phyloP scores from a whole-genome alignment of 2,888 invertebrate species.

The Peribatodes rhomboidaria region DNA sequence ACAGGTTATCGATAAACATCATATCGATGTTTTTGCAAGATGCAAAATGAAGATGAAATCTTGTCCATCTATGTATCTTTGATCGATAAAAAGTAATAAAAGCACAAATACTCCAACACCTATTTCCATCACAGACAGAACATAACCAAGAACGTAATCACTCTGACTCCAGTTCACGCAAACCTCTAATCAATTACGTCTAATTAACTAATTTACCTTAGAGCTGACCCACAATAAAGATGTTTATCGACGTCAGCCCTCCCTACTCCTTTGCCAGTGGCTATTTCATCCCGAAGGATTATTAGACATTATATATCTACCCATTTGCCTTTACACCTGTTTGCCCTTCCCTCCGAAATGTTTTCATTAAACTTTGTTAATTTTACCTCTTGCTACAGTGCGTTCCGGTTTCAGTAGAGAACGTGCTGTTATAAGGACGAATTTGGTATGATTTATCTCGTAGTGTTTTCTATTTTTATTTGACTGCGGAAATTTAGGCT shows the following conservation, averaged over 20 bases:
- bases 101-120: background rate
- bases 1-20: background rate
- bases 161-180: background rate
- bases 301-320: constrained; percentile 57
- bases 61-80: background rate
- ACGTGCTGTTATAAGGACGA: background rate
- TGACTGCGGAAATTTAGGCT: no score
- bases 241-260: constrained; percentile 13
- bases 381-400: constrained; percentile 53
- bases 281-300: constrained; percentile 43
- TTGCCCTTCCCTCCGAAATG: constrained; percentile 60
- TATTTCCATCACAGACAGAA: background rate
- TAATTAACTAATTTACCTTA: constrained; percentile 23
- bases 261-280: constrained; percentile 24
- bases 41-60: no score
- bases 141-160: background rate
- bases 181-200: constrained; percentile 6
- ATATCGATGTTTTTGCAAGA: constrained; percentile 22
- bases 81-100: no score
- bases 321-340: constrained; percentile 67
- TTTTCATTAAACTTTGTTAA: constrained; percentile 82
- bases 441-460: background rate
- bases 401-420: constrained; percentile 1
- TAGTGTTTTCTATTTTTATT: background rate
- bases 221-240: constrained; percentile 23